Evolutionary conservation across 1,140 invertebrate species (phyloP).

Genomic region (Aphaenogaster ashmeadi): DNA sequence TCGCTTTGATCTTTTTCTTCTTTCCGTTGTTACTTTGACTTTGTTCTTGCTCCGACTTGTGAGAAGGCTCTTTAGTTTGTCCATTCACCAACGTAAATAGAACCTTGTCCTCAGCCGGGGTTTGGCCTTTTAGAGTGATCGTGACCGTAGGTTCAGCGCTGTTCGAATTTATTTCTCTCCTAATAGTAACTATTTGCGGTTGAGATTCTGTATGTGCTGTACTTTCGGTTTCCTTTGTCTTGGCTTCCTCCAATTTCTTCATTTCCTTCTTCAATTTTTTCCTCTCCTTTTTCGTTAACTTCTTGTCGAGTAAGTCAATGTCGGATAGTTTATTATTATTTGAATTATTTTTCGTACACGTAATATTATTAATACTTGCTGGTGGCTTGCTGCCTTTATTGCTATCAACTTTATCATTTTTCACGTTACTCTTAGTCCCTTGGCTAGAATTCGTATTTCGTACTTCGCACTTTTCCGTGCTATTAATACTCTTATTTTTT

Average conservation of each 20-base stretch:
- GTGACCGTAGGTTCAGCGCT: slow-evolving; percentile 91
- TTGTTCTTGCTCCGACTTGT: slow-evolving; percentile 78
- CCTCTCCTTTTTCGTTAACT: slow-evolving; percentile 84
- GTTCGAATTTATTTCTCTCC: slow-evolving; percentile 90
- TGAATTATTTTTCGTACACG: slow-evolving; percentile 45
- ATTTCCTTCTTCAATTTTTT: slow-evolving; percentile 84
- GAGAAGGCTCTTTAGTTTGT: slow-evolving; percentile 87
- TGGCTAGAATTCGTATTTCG: slow-evolving; percentile 62
- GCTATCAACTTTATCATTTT: slow-evolving; percentile 67
- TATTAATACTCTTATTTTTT: slow-evolving; percentile 70
- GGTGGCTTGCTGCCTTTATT: slow-evolving; percentile 60
- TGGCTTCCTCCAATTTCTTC: slow-evolving; percentile 80
- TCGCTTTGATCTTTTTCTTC: slow-evolving; percentile 87
- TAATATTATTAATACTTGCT: slow-evolving; percentile 37
- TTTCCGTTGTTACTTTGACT: slow-evolving; percentile 79
- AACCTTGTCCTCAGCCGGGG: slow-evolving; percentile 92
- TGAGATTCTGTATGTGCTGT: slow-evolving; percentile 81
- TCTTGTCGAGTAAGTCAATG: slow-evolving; percentile 68
- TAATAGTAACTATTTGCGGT: slow-evolving; percentile 92
- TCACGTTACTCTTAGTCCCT: slow-evolving; percentile 62
- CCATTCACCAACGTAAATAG: slow-evolving; percentile 92
- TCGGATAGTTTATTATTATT: slow-evolving; percentile 40
- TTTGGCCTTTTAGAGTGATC: slow-evolving; percentile 92
- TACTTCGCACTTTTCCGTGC: slow-evolving; percentile 29
- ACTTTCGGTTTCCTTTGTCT: slow-evolving; percentile 78